Evolutionary conservation across 2,797 vertebrate genomes (phyloP).

Genomic region (Brachyalestes nurse): DNA sequence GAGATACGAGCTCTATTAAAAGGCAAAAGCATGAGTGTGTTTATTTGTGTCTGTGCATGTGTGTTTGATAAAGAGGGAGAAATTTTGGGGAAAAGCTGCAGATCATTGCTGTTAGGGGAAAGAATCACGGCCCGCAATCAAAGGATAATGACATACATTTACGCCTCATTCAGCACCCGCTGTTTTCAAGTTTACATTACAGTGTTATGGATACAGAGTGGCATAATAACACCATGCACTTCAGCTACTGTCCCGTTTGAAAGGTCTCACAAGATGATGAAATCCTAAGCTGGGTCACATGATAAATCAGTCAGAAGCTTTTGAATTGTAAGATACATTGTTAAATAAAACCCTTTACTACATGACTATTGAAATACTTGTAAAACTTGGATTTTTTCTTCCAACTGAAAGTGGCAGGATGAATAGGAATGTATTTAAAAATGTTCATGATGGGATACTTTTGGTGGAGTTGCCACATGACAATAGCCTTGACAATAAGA

Average conservation of each 20-base stretch:
- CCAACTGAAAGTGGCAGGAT: no score
- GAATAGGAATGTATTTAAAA: no score
- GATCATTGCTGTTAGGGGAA: background rate
- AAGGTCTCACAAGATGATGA: background rate
- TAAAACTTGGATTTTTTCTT: no score
- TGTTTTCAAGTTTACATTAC: slow-evolving; percentile 44
- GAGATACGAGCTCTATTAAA: slow-evolving; percentile 7
- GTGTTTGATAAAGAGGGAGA: no score
- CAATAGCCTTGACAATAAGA: no score
- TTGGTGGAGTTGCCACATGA: no score
- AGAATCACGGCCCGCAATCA: slow-evolving; percentile 51
- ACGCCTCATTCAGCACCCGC: slow-evolving; percentile 34
- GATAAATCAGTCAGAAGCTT: background rate
- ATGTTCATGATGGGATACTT: no score
- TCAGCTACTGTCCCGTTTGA: slow-evolving; percentile 5
- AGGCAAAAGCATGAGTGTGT: background rate
- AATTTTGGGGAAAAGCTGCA: slow-evolving; percentile 5
- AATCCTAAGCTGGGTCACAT: background rate
- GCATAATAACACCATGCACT: background rate
- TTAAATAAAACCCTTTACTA: background rate
- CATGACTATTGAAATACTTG: no score
- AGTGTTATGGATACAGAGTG: slow-evolving; percentile 14
- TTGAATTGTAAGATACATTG: background rate
- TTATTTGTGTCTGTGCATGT: slow-evolving; percentile 10
- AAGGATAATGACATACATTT: slow-evolving; percentile 20